Evolutionary conservation across 1,140 invertebrate species (phyloP), one percentile per base, ranked within the genome.

Genomic region (Diorhabda elongata): DNA sequence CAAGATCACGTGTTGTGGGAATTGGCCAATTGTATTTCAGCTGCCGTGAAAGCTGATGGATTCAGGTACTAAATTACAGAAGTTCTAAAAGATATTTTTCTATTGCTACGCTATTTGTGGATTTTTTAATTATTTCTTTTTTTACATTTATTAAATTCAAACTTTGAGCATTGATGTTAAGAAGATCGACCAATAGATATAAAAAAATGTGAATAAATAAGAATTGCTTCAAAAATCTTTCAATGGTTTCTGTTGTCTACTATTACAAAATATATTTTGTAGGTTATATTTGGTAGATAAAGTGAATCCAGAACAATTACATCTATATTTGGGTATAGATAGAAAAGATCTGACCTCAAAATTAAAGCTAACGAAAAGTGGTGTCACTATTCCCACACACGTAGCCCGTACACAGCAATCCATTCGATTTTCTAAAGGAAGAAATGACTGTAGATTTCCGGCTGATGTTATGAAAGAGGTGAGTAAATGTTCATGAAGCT

Each of bases 1-100:
- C 85, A 85, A 74, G 79, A 82, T 45, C 81, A 85, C 47, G 86
- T 89, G 3, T 77, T 89, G n/a, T 85, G 83, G 78, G 88, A 89
- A 79, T 75, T 90, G 59, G 84, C 85, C 0, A 81, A 80, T 11
- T 89, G 87, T 76, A 87, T 89, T 63, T 84, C 83, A 41, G 84
- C 86, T 58, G 87, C 87, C 41, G 84, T 88, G 1, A 83, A 81
- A 71, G 87, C 87, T 1, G 85, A 88, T 74, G 85, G 85, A 2
- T 86, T 85, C 76, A 83, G 76, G 78, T 79, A 69, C 71, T 61
- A 69, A 3, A 52, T 52, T 52, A 26, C 26, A 26, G 26, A 26
- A 26, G 26, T 26, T 26, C 26, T 26, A 26, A 26, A 26, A 26
- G 0, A 26, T 26, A 26, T 26, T 26, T 26, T 26, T 1, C 26